These are phyloP conservation scores for Somateria mollissima DNA, from an alignment of 2,797 vertebrate genomes.

Conservation along the genomic window DNA sequence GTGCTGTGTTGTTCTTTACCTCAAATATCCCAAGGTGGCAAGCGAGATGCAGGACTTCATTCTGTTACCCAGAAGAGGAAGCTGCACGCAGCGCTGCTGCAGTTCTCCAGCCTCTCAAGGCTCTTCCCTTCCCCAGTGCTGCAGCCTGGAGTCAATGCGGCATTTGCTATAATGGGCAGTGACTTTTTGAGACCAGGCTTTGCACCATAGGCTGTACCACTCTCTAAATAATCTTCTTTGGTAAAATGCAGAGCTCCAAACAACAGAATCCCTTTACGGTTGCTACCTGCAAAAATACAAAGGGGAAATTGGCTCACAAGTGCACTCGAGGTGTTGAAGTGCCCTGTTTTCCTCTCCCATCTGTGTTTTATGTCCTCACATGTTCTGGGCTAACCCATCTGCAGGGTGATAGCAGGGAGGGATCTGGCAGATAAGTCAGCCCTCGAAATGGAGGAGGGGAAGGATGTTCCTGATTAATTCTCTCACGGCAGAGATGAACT, in stretches of 20 bases:
- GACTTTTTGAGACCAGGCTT: slow-evolving; percentile 63
- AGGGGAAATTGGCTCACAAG: not conserved
- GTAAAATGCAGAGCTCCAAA: slow-evolving; percentile 25
- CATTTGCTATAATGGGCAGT: slow-evolving; percentile 63
- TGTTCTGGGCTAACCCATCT: slow-evolving; percentile 38
- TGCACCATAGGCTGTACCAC: slow-evolving; percentile 56
- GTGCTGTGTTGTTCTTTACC: not conserved
- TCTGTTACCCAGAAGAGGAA: not conserved
- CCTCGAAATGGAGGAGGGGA: slow-evolving; percentile 55
- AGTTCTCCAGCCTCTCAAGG: not conserved
- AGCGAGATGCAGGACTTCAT: slow-evolving; percentile 12
- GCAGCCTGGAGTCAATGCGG: slow-evolving; percentile 48
- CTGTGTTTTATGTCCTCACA: not conserved
- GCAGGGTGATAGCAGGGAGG: slow-evolving; percentile 29
- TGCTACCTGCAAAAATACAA: not conserved
- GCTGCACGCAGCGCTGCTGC: slow-evolving; percentile 2
- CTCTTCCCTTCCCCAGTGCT: not conserved
- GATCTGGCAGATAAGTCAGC: slow-evolving; percentile 47
- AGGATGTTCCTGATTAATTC: slow-evolving; percentile 70
- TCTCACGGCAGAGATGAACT: slow-evolving; percentile 47
- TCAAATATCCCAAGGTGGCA: not conserved
- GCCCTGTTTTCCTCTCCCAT: not conserved
- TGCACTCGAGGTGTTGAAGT: not conserved
- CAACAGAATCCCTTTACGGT: not conserved
- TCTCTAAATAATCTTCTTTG: slow-evolving; percentile 68